phyloP scores from a whole-genome alignment of 1,140 invertebrate species.

The Phortica variegata region DNA sequence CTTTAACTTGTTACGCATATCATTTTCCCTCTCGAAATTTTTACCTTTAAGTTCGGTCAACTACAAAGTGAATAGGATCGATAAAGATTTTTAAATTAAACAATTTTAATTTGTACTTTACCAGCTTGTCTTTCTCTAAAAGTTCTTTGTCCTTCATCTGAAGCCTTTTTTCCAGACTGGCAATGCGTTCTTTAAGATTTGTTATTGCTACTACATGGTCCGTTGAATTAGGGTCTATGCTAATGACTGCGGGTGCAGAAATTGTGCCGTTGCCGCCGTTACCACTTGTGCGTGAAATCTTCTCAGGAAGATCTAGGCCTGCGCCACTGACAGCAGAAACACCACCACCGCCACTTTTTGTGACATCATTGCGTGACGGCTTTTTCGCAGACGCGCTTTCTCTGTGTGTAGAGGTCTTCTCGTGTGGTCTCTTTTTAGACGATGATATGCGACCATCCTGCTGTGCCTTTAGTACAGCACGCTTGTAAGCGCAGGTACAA shows the following conservation, averaged over 20 bases:
- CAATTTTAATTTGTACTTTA: constrained; percentile 53
- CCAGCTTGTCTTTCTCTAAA: constrained; percentile 88
- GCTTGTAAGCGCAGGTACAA: constrained; percentile 91
- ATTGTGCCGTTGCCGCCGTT: constrained; percentile 37
- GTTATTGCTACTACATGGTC: constrained; percentile 94
- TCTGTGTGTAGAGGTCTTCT: constrained; percentile 43
- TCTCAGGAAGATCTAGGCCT: constrained; percentile 48
- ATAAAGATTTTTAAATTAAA: background rate
- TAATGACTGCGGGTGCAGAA: constrained; percentile 58
- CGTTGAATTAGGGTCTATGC: constrained; percentile 79
- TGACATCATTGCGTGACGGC: constrained; percentile 26
- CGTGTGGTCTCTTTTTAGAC: constrained; percentile 62
- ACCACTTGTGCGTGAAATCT: constrained; percentile 45
- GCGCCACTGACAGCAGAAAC: constrained; percentile 46
- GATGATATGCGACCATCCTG: constrained; percentile 73
- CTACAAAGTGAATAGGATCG: constrained; percentile 58
- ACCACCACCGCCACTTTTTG: constrained; percentile 66
- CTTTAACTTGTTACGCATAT: constrained; percentile 82
- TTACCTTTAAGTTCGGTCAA: constrained; percentile 91
- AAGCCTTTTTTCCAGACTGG: constrained; percentile 87
- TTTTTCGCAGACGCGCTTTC: constrained; percentile 42
- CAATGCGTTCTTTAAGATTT: constrained; percentile 91
- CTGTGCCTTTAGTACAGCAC: constrained; percentile 88
- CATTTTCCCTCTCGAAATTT: constrained; percentile 84
- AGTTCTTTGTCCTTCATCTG: constrained; percentile 82